These are phyloP conservation scores for Prosopocoilus inquinatus DNA, from an alignment of 2,888 invertebrate species.

Conservation along the genomic window DNA sequence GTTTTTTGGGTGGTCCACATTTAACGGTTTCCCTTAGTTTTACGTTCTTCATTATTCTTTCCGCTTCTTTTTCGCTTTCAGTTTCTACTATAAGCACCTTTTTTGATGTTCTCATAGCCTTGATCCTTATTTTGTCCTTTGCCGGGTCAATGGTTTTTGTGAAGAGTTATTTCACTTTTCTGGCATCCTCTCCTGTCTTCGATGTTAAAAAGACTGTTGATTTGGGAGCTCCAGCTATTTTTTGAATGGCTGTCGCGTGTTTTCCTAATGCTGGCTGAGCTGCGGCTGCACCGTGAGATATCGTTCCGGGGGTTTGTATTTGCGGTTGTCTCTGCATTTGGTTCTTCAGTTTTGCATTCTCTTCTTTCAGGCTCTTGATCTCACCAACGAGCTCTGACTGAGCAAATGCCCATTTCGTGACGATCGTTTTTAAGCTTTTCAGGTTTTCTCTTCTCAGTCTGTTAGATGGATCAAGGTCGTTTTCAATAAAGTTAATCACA, in stretches of 20 bases:
- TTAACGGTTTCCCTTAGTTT: not conserved
- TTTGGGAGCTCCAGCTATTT: not conserved
- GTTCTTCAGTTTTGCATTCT: not conserved
- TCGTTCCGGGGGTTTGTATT: no score
- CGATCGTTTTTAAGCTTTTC: not conserved
- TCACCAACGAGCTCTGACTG: not conserved
- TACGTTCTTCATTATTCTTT: not conserved
- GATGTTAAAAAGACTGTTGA: not conserved
- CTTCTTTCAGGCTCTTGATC: not conserved
- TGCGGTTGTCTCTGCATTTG: no score
- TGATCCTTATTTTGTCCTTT: conserved; percentile 5
- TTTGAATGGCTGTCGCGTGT: not conserved
- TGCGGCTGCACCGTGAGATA: not conserved
- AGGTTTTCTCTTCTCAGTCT: not conserved
- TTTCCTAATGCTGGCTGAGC: not conserved
- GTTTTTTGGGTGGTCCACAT: not conserved
- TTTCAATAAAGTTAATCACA: not conserved
- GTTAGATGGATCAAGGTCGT: not conserved
- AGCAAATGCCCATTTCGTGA: conserved; percentile 3
- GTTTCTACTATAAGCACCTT: not conserved
- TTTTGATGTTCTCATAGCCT: not conserved
- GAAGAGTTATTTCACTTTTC: not conserved
- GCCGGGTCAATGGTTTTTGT: not conserved
- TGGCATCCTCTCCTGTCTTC: not conserved
- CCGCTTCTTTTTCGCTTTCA: not conserved